Conservation (phyloP, 2,888 invertebrate genomes). For the Melikaiella ostensackeni region DNA sequence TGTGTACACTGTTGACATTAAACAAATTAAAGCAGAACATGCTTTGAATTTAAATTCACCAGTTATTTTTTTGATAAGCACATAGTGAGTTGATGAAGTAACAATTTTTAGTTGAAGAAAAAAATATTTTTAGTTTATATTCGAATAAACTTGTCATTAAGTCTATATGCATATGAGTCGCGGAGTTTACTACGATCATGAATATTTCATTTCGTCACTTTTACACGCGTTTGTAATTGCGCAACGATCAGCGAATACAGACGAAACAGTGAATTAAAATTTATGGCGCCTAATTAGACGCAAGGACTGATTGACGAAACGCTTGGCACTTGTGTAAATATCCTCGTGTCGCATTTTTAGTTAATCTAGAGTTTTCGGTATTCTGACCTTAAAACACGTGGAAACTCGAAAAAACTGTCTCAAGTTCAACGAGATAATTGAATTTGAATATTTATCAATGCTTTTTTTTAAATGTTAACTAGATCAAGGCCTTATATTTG, state of each 20-base stretch:
- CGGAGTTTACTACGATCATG: slow-evolving; percentile 3
- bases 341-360: slow-evolving; percentile 19
- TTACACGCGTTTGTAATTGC: slow-evolving; percentile 48
- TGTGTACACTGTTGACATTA: no score
- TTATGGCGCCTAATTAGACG: slow-evolving; percentile 61
- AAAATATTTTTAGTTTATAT: no score
- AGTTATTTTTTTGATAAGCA: no score
- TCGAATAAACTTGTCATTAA: not conserved
- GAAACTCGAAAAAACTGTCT: not conserved
- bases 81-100: no score
- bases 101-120: no score
- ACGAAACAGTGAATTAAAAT: slow-evolving; percentile 56
- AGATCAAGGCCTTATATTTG: no score
- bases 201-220: slow-evolving; percentile 8
- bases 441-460: not conserved
- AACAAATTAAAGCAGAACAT: no score
- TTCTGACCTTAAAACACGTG: not conserved
- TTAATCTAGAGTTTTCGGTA: slow-evolving; percentile 24
- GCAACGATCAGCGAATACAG: slow-evolving; percentile 38
- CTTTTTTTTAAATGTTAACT: no score
- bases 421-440: not conserved
- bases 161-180: not conserved
- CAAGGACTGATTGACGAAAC: slow-evolving; percentile 63
- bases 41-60: no score
- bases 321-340: slow-evolving; percentile 69